phyloP scores from a whole-genome alignment of 2,797 vertebrate genomes.

The Zalophus californianus region DNA sequence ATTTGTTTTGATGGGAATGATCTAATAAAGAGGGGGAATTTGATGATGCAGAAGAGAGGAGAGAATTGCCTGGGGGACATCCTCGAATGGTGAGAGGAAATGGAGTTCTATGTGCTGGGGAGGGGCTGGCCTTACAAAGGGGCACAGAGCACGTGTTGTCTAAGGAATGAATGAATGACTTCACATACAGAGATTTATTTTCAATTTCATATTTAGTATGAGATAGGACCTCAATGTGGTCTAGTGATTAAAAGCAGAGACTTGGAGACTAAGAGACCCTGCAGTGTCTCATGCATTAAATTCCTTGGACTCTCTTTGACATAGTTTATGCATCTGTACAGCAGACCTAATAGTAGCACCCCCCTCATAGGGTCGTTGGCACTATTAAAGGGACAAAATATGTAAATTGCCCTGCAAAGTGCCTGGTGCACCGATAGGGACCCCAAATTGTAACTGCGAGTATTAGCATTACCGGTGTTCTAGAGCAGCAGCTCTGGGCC shows the following conservation, averaged over 20 bases:
- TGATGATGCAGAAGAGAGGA: background rate
- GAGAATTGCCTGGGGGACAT: background rate
- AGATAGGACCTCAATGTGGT: background rate
- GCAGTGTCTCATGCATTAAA: background rate
- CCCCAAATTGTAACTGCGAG: background rate
- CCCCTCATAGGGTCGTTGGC: background rate
- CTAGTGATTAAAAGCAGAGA: background rate
- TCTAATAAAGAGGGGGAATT: background rate
- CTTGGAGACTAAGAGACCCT: background rate
- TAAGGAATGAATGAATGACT: background rate
- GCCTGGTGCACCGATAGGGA: background rate
- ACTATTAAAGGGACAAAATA: background rate
- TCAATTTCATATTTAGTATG: background rate
- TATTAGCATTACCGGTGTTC: background rate
- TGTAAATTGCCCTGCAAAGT: background rate
- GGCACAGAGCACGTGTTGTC: background rate
- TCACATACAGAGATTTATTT: background rate
- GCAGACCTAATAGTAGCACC: background rate
- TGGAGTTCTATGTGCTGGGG: background rate
- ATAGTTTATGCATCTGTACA: background rate
- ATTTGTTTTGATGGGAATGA: background rate
- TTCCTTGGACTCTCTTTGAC: background rate
- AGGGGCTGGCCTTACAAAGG: background rate
- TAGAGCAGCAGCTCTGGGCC: background rate
- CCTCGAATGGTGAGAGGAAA: background rate